phyloP scores from a whole-genome alignment of 2,888 invertebrate species.

The Tetranychus truncatus region DNA sequence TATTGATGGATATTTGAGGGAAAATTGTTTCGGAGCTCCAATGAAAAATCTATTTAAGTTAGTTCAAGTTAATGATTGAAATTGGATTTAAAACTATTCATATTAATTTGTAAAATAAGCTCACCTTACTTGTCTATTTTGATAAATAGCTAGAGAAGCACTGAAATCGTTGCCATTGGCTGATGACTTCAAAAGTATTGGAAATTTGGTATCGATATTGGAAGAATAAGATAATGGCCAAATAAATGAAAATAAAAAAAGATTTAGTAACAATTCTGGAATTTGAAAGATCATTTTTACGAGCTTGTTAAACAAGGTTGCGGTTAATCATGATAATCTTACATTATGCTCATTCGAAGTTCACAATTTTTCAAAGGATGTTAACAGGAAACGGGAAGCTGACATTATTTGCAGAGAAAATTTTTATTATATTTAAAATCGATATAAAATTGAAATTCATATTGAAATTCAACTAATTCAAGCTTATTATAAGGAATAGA shows the following conservation, averaged over 20 bases:
- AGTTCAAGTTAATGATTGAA: background rate
- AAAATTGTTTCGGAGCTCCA: background rate
- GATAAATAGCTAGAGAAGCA: background rate
- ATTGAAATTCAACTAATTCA: no score
- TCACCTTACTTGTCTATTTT: background rate
- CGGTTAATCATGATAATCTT: background rate
- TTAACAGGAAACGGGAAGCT: background rate
- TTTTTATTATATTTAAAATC: no score
- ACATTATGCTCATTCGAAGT: background rate
- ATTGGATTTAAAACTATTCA: background rate
- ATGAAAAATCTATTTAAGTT: background rate
- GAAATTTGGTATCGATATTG: background rate
- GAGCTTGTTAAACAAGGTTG: background rate
- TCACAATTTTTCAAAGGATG: background rate
- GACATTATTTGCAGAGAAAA: no score
- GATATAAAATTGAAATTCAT: no score
- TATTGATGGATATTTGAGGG: background rate
- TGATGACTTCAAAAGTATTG: background rate
- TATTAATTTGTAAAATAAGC: background rate
- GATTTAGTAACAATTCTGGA: background rate
- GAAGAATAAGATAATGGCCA: background rate
- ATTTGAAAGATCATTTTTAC: background rate
- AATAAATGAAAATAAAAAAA: background rate
- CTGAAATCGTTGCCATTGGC: background rate
- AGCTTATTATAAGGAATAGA: no score